phyloP scores from a whole-genome alignment of 2,888 invertebrate genomes.

The Pterostichus niger region DNA sequence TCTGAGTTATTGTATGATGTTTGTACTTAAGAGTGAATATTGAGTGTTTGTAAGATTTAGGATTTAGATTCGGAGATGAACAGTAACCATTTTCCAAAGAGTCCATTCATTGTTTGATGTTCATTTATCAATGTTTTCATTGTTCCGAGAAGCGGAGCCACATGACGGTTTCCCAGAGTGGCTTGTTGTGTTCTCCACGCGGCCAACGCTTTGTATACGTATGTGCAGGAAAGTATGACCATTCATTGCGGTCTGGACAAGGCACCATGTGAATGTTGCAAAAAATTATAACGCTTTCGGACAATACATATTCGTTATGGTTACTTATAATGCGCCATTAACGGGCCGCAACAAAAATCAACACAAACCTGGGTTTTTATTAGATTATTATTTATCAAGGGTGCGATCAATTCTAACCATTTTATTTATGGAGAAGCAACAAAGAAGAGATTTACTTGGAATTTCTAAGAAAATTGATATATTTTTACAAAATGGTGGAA shows the following conservation, averaged over 20 bases:
- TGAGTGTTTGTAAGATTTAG: conserved; percentile 50
- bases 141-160: conserved; percentile 49
- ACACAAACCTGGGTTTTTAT: neutral
- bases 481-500: too few species aligned
- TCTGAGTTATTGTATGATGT: neutral
- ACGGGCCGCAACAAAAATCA: conserved; percentile 6
- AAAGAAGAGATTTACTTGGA: too few species aligned
- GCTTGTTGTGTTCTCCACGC: conserved; percentile 35
- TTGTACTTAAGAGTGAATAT: neutral
- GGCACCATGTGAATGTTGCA: conserved; percentile 35
- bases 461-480: too few species aligned
- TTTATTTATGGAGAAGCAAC: too few species aligned
- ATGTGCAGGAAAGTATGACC: conserved; percentile 58
- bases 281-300: conserved; percentile 19
- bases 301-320: conserved; percentile 16
- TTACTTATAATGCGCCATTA: too few species aligned
- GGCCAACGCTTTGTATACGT: conserved; percentile 44
- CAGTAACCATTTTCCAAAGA: conserved; percentile 49
- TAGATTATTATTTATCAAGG: conserved; percentile 30
- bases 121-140: conserved; percentile 67
- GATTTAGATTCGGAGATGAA: conserved; percentile 58
- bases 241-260: conserved; percentile 50
- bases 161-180: conserved; percentile 63
- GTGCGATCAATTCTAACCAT: neutral
- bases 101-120: conserved; percentile 63